Evolutionary conservation across 2,888 invertebrate species (phyloP).

Genomic region (Gandaritis pyraliata): DNA sequence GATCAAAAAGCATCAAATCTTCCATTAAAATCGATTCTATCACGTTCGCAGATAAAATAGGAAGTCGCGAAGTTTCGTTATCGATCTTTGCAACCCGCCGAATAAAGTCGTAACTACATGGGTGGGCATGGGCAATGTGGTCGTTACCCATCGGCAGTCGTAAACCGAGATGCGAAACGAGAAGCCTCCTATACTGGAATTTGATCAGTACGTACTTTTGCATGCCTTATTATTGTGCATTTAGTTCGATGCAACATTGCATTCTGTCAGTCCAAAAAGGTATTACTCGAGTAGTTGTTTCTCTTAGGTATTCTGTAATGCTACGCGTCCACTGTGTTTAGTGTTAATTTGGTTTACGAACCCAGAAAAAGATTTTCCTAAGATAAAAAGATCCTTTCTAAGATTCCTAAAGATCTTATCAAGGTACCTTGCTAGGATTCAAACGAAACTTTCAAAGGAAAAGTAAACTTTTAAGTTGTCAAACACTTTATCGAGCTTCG

Average conservation of each 20-base stretch:
- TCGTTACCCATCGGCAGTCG: conserved; percentile 25
- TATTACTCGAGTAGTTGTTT: too few relatives aligned
- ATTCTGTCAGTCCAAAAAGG: neutral
- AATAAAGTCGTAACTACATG: conserved; percentile 42
- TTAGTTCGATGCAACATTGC: conserved; percentile 18
- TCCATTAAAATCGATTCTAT: neutral
- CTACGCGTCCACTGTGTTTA: too few relatives aligned
- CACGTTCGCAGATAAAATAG: conserved; percentile 3
- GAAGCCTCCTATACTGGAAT: conserved; percentile 41
- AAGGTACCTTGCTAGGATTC: too few relatives aligned
- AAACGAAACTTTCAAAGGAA: too few relatives aligned
- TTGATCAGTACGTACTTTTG: conserved; percentile 28
- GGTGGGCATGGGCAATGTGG: conserved; percentile 42
- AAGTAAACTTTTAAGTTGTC: conserved; percentile 6
- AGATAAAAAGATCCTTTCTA: too few relatives aligned
- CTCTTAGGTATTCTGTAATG: too few relatives aligned
- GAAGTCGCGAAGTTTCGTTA: conserved; percentile 21
- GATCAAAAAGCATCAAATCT: neutral
- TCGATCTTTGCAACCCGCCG: conserved; percentile 29
- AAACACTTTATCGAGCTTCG: conserved; percentile 7
- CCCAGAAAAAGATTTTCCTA: too few relatives aligned
- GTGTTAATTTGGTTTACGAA: too few relatives aligned
- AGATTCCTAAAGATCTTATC: too few relatives aligned
- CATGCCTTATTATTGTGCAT: conserved; percentile 19
- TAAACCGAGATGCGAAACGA: conserved; percentile 48